Evolutionary conservation across 2,797 vertebrate genomes (phyloP).

Genomic region (Lacerta bilineata): DNA sequence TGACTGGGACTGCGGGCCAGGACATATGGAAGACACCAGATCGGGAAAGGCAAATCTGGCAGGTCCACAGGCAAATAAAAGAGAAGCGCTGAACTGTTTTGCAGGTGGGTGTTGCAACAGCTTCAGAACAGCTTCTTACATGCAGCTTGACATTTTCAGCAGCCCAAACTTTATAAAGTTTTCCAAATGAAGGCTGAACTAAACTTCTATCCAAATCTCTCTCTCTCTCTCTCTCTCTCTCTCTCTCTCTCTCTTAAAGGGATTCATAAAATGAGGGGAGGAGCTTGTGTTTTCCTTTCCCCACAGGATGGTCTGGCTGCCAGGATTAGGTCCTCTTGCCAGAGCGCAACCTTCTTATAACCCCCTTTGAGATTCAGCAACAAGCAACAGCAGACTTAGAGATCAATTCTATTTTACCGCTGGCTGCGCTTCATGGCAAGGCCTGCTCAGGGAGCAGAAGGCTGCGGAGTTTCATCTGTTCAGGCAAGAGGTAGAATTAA

Average conservation of each 20-base stretch:
- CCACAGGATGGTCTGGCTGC: background rate
- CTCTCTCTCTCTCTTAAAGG: background rate
- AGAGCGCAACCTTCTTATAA: background rate
- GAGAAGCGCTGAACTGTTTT: background rate
- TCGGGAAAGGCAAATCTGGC: background rate
- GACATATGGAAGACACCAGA: no score
- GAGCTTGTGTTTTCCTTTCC: rapidly evolving
- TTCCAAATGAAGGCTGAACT: conserved; percentile 28
- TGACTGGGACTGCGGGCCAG: background rate
- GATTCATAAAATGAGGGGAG: background rate
- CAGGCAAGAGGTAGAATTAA: background rate
- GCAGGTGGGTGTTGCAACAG: background rate
- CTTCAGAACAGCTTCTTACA: background rate
- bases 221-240: background rate
- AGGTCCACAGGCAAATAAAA: background rate
- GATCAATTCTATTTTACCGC: background rate
- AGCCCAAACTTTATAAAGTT: background rate
- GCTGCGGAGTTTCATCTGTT: rapidly evolving
- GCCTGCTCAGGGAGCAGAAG: background rate
- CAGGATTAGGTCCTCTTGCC: background rate
- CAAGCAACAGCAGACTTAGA: background rate
- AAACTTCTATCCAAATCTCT: background rate
- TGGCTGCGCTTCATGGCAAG: conserved; percentile 6
- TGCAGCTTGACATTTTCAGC: conserved; percentile 22
- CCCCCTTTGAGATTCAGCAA: background rate